Conservation (phyloP, 2,888 invertebrate species). For the Aphrophora alni region DNA sequence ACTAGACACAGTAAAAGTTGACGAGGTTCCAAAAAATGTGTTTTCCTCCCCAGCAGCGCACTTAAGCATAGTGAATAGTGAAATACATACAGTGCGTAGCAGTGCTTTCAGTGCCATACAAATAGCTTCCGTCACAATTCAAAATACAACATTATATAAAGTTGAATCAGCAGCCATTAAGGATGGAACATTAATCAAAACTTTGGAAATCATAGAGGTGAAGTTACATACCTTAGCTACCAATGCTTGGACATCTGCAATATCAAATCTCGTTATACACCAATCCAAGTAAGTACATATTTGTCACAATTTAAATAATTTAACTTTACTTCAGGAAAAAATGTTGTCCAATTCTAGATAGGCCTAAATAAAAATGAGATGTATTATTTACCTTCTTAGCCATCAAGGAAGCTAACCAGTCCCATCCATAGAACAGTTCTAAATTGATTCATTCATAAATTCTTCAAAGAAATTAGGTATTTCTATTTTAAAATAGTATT, state of each 20-base stretch:
- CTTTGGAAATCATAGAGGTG: slow-evolving; percentile 66
- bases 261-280: slow-evolving; percentile 69
- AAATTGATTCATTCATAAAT: no score
- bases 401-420: no score
- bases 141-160: slow-evolving; percentile 66
- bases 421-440: no score
- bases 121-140: slow-evolving; percentile 67
- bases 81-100: slow-evolving; percentile 63
- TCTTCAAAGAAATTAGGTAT: no score
- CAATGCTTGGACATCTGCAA: slow-evolving; percentile 68
- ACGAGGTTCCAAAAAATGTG: slow-evolving; percentile 65
- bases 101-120: slow-evolving; percentile 72
- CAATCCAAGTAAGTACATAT: slow-evolving; percentile 61
- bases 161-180: slow-evolving; percentile 71
- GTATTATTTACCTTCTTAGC: no score
- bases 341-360: no score
- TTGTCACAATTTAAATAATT: no score
- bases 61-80: slow-evolving; percentile 56
- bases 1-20: slow-evolving; percentile 66
- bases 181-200: slow-evolving; percentile 66
- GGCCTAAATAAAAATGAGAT: no score
- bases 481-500: no score
- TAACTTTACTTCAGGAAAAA: background rate
- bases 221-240: slow-evolving; percentile 63
- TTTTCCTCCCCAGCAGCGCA: slow-evolving; percentile 67